Conservation (phyloP, 2,888 invertebrate genomes). For the Sinelater perroti region DNA sequence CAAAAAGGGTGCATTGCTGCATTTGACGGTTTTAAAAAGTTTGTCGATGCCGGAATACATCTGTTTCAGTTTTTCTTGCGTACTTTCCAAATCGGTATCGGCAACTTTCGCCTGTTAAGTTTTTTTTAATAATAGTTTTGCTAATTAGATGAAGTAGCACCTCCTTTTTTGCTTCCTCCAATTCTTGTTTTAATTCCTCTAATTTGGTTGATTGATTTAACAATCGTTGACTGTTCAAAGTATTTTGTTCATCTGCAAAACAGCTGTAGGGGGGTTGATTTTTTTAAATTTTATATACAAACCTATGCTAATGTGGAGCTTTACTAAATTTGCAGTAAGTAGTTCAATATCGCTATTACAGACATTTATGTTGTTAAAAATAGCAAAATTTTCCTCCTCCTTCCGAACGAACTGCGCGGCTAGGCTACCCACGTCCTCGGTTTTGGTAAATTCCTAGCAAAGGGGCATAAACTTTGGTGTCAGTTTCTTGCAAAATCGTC, state of each 20-base stretch:
- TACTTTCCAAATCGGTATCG: slow-evolving; percentile 53
- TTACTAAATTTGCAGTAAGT: slow-evolving; percentile 73
- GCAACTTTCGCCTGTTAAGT: slow-evolving; percentile 49
- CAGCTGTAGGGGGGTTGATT: no score
- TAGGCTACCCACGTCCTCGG: slow-evolving; percentile 73
- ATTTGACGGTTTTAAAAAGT: slow-evolving; percentile 70
- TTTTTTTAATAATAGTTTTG: not conserved
- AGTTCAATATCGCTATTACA: slow-evolving; percentile 84
- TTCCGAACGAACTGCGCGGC: slow-evolving; percentile 80
- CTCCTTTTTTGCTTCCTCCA: slow-evolving; percentile 63
- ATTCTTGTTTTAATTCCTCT: slow-evolving; percentile 63
- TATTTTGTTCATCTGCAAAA: slow-evolving; percentile 67
- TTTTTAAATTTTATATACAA: slow-evolving; percentile 2
- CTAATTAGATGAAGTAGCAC: slow-evolving; percentile 42
- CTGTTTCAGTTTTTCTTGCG: slow-evolving; percentile 46
- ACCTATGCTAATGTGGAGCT: slow-evolving; percentile 59
- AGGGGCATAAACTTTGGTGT: not conserved
- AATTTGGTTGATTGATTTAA: slow-evolving; percentile 69
- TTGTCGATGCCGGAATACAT: slow-evolving; percentile 63
- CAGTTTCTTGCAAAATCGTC: not conserved
- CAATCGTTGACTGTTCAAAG: slow-evolving; percentile 66
- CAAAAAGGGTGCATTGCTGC: slow-evolving; percentile 73
- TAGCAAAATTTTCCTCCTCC: slow-evolving; percentile 90
- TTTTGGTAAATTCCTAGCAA: slow-evolving; percentile 67
- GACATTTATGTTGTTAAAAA: slow-evolving; percentile 91